A percentile compares a stretch with the other conserved stretches of the same genome.
Conservation (phyloP, 2,113 vertebrate species). For the Egretta garzetta region DNA sequence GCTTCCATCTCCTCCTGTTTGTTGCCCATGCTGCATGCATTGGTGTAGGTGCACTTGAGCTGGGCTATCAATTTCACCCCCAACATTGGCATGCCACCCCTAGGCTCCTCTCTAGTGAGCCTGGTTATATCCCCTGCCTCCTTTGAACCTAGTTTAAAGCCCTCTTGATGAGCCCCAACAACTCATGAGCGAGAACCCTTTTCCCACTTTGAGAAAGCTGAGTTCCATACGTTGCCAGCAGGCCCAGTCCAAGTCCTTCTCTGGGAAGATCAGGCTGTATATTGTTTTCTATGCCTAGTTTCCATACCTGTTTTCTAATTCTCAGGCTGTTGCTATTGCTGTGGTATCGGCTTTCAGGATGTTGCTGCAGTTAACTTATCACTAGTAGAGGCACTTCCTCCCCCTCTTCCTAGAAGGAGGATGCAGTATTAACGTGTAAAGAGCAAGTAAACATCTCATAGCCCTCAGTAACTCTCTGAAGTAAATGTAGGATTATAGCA, state of each 20-base stretch:
- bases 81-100: too few species aligned
- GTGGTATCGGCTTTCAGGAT: not conserved
- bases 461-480: not conserved
- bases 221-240: too few species aligned
- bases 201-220: too few species aligned
- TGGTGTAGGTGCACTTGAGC: too few species aligned
- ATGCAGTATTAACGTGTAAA: not conserved
- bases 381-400: not conserved
- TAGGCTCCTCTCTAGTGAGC: too few species aligned
- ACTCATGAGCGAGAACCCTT: too few species aligned
- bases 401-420: not conserved
- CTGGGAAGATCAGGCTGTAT: not conserved
- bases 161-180: too few species aligned
- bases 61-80: too few species aligned
- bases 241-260: not conserved
- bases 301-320: not conserved
- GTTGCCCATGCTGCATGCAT: too few species aligned
- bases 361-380: not conserved
- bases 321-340: not conserved
- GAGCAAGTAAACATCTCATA: not conserved
- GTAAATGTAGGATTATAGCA: not conserved
- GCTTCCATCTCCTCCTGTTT: too few species aligned
- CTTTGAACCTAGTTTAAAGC: too few species aligned
- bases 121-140: too few species aligned
- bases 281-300: not conserved